Base-by-base conservation (phyloP, 1,140 invertebrate species). In the Patella vulgata region DNA sequence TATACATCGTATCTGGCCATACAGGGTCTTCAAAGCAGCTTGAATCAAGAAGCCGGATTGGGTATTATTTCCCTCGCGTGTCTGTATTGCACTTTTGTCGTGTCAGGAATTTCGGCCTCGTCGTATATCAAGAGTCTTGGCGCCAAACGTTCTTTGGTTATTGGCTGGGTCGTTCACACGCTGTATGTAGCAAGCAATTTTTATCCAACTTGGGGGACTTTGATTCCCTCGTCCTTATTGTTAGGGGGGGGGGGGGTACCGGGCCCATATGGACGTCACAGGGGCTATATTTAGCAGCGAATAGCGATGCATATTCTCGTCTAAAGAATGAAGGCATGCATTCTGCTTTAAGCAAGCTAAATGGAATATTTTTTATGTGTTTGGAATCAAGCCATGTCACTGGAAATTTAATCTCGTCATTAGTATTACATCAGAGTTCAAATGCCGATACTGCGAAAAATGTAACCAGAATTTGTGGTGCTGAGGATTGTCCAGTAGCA, bases 111-210 rank as follows among this genome's bases (percentile, higher is more conserved):
- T n/a, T 51, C 71, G 17, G 66, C 75, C 0, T 69, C 77, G 5
- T 39, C 72, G 2, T 54, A 77, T n/a, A 70, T 80, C 6, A 57
- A 62, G 21, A n/a, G 58, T 3, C 11, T 78, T 1, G 68, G 72
- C 30, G 70, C 71, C 23, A 79, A 81, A 44, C 39, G 59, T 30
- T 58, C 60, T 1, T 50, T 81, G 1, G 58, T 74, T 12, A 19
- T 63, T 0, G 44, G 66, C 0, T 73, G 59, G 36, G 19, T 60
- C 0, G 60, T 67, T 42, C 70, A 76, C 58, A 44, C 70, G 17
- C 36, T 81, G 11, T 82, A 75, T 62, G 67, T 67, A 23, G 50
- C 66, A 23, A 62, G 74, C 11, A 92, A 91, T 3, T 77, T 74
- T 55, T 73, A 73, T 65, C 68, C 78, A 11, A 58, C 44, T 11